A percentile compares a stretch with the other conserved stretches of the same genome.
phyloP scores from a whole-genome alignment of 2,797 vertebrate genomes.

The Alfaro cultratus region DNA sequence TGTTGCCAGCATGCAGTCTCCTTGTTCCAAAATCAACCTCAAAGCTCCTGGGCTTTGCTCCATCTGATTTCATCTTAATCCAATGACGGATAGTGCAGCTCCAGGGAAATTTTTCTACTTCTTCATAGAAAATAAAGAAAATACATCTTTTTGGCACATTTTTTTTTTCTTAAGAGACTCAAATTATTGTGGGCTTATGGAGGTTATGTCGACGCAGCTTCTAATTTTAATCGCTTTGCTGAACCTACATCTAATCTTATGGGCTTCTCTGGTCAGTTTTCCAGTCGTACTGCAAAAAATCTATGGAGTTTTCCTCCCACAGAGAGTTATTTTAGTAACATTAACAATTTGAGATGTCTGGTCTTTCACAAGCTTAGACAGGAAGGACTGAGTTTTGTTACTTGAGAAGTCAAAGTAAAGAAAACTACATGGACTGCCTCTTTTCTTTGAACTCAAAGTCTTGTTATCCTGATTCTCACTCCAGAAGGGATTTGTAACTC shows the following conservation, averaged over 20 bases:
- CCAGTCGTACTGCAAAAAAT: slow-evolving; percentile 2
- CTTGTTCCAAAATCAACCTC: slow-evolving; percentile 25
- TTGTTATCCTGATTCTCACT: neutral
- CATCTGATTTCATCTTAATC: slow-evolving; percentile 33
- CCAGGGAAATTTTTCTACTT: slow-evolving; percentile 8
- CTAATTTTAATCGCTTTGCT: slow-evolving; percentile 4
- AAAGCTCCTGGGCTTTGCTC: slow-evolving; percentile 21
- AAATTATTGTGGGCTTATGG: slow-evolving; percentile 9
- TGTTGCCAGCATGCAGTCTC: slow-evolving; percentile 41
- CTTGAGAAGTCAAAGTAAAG: neutral
- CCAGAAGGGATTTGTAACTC: neutral
- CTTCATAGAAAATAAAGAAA: neutral
- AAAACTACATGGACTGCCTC: slow-evolving; percentile 1
- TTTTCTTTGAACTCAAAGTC: neutral
- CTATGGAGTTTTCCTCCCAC: neutral
- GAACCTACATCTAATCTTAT: slow-evolving; percentile 7
- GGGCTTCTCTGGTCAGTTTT: neutral
- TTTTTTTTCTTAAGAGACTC: neutral
- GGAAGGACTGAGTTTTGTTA: neutral
- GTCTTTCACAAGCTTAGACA: slow-evolving; percentile 1
- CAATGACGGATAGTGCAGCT: slow-evolving; percentile 27
- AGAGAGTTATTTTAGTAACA: slow-evolving; percentile 4
- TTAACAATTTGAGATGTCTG: slow-evolving; percentile 8
- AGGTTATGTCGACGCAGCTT: neutral
- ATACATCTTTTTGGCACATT: slow-evolving; percentile 4